Evolutionary conservation across 2,113 vertebrate genomes (phyloP), one percentile per base, ranked within the genome.

Genomic region (Grammomys surdaster): DNA sequence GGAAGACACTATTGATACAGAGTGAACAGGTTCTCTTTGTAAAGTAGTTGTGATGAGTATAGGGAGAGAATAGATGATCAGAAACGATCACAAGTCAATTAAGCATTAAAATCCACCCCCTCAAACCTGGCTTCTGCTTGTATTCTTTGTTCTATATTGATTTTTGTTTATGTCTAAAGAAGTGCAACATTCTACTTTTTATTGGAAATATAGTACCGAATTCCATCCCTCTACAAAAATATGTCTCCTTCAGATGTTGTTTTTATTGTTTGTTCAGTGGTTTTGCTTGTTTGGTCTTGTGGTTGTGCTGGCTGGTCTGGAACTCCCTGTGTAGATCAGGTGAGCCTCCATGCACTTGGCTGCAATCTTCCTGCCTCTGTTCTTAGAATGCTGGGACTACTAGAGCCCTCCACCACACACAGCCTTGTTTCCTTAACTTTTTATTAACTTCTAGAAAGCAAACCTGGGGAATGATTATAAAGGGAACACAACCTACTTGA

Each of bases 1-100:
- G 96, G 89, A 85, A 92, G 81, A 63, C 13, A 76, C 40, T 93
- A 95, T 88, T 85, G 88, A 92, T 93, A 80, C 58, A 56, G 88
- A 95, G 90, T 93, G 24, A 93, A 90, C 73, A 54, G 69, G 28
- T 60, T 96, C 67, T 95, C 36, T 58, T 48, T 82, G 88, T 70
- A 40, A 96, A 95, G 78, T 22, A 36, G 77, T 88, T 90, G 65
- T 60, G 80, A 77, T 77, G 89, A 70, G 84, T 88, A 43, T 63
- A 90, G 76, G 22, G 28, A 95, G 91, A 67, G 77, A 84, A 51
- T 56, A 31, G 51, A 80, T 85, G 80, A 72, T 81, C 70, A 95
- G 88, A 88, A 89, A 63, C 2, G 75, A 95, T 77, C 48, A 5
- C 17, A 65, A 65, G 67, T 72, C 93, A 95, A 48, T 85, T 90